Evolutionary conservation across 2,888 invertebrate genomes (phyloP).

Genomic region (Scotopteryx bipunctaria): DNA sequence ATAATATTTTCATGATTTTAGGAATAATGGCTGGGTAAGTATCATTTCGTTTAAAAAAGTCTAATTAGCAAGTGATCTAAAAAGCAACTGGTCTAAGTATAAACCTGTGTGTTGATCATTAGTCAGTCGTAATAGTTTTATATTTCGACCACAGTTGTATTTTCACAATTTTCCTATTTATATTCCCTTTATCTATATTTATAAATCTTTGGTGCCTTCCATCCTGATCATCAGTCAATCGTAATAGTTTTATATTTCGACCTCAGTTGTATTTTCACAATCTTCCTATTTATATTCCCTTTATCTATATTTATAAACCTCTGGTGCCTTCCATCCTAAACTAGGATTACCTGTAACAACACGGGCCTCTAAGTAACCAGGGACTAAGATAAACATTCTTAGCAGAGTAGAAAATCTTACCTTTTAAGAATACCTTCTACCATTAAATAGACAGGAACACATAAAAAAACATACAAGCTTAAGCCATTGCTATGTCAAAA

Average conservation of each 20-base stretch:
- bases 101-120: too few relatives aligned
- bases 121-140: too few relatives aligned
- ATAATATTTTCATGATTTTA: too few relatives aligned
- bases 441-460: not conserved
- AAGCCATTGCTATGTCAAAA: too few relatives aligned
- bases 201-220: not conserved
- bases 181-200: conserved; percentile 6
- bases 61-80: too few relatives aligned
- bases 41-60: too few relatives aligned
- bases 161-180: not conserved
- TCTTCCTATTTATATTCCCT: not conserved
- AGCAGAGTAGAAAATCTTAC: conserved; percentile 37
- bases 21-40: too few relatives aligned
- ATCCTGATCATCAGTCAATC: too few relatives aligned
- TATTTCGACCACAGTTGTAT: not conserved
- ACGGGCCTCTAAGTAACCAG: conserved; percentile 34
- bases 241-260: not conserved
- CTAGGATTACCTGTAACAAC: conserved; percentile 44
- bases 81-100: too few relatives aligned
- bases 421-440: conserved; percentile 21
- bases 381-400: conserved; percentile 44
- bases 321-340: conserved; percentile 27
- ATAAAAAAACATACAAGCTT: not conserved
- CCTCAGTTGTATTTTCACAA: not conserved
- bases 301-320: conserved; percentile 6